phyloP scores from a whole-genome alignment of 2,888 invertebrate genomes.

The Ectemnius continuus region DNA sequence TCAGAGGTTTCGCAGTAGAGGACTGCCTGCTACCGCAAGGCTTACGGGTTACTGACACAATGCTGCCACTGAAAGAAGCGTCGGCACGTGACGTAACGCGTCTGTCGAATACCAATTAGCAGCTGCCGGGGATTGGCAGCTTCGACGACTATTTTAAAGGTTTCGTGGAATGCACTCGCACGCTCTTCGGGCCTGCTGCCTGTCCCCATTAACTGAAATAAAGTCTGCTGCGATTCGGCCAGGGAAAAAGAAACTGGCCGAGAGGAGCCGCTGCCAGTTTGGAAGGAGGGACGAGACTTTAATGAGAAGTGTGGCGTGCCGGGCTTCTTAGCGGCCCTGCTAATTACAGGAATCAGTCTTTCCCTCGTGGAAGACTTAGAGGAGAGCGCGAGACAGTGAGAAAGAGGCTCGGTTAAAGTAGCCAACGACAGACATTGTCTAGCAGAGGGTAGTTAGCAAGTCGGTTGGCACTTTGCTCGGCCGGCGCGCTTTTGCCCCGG shows the following conservation, averaged over 20 bases:
- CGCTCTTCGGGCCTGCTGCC: too few species aligned
- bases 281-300: too few species aligned
- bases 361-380: not conserved
- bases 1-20: slow-evolving; percentile 23
- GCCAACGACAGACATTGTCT: slow-evolving; percentile 19
- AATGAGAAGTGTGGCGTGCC: too few species aligned
- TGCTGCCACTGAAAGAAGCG: slow-evolving; percentile 19
- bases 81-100: slow-evolving; percentile 34
- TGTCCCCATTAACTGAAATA: slow-evolving; percentile 9
- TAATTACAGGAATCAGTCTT: too few species aligned
- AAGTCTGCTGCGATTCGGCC: not conserved
- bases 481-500: slow-evolving; percentile 38
- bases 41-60: slow-evolving; percentile 24
- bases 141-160: slow-evolving; percentile 45
- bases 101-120: slow-evolving; percentile 52
- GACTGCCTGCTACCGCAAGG: slow-evolving; percentile 7
- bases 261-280: too few species aligned
- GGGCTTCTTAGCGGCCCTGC: too few species aligned
- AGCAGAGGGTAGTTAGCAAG: slow-evolving; percentile 28
- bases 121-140: slow-evolving; percentile 41
- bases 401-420: not conserved
- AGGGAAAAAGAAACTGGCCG: too few species aligned
- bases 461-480: slow-evolving; percentile 46
- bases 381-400: not conserved
- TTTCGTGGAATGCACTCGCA: slow-evolving; percentile 37